A percentile compares a stretch with the other conserved stretches of the same genome.
Evolutionary conservation across 2,797 vertebrate genomes (phyloP).

Genomic region (Merluccius polli): DNA sequence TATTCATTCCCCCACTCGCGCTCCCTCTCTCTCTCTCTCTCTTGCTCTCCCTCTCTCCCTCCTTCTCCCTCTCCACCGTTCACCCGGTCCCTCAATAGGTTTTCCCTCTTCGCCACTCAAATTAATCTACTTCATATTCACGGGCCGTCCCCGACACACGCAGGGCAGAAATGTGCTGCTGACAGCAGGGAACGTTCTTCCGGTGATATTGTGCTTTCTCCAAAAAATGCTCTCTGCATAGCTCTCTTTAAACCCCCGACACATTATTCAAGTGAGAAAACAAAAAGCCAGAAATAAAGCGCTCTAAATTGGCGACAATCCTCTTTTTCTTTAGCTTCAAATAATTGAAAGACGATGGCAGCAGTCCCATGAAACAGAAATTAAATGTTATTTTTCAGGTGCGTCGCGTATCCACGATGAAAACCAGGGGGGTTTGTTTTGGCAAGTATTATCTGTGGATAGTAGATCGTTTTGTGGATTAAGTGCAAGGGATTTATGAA

Average conservation of each 20-base stretch:
- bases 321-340: background rate
- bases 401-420: no score
- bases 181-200: constrained; percentile 7
- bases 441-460: background rate
- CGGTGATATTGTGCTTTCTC: constrained; percentile 8
- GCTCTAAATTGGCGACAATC: background rate
- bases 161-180: constrained; percentile 25
- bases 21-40: no score
- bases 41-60: no score
- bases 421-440: no score
- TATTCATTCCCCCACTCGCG: constrained; percentile 42
- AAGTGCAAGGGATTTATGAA: background rate
- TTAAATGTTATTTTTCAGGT: background rate
- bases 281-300: background rate
- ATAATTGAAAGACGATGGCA: background rate
- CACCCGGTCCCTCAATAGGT: constrained; percentile 43
- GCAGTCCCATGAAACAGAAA: background rate
- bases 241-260: constrained; percentile 8
- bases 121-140: constrained; percentile 53
- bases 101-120: constrained; percentile 47
- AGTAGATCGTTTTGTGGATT: background rate
- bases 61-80: constrained; percentile 18
- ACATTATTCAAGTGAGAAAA: background rate
- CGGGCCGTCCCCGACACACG: constrained; percentile 26
- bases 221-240: constrained; percentile 13